Conservation (phyloP, 64 coral and sea anemone species). For the Montipora foliosa region DNA sequence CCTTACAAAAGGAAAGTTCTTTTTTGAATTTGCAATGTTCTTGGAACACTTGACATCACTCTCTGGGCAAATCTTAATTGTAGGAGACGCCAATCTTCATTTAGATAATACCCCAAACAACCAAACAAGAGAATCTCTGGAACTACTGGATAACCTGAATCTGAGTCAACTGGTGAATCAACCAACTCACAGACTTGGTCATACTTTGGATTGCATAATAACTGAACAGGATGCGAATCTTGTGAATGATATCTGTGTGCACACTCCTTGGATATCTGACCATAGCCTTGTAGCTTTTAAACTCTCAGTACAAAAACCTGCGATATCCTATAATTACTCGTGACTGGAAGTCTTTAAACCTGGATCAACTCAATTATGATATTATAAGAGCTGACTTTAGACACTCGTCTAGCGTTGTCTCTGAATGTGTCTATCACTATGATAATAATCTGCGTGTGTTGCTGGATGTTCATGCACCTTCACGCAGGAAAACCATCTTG, state of each 20-base stretch:
- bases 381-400: slow-evolving; percentile 11
- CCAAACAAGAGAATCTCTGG: background rate
- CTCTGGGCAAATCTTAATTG: too few species aligned
- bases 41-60: too few species aligned
- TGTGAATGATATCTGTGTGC: slow-evolving; percentile 4
- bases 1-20: too few species aligned
- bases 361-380: slow-evolving; percentile 19
- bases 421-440: slow-evolving; percentile 25
- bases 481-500: background rate
- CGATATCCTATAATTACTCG: slow-evolving; percentile 23
- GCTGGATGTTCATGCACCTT: too few species aligned
- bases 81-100: too few species aligned
- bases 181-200: slow-evolving; percentile 25
- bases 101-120: too few species aligned
- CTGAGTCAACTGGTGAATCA: slow-evolving; percentile 10
- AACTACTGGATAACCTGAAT: slow-evolving; percentile 12
- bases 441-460: background rate
- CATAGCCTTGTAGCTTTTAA: slow-evolving; percentile 35
- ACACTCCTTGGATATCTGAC: slow-evolving; percentile 50
- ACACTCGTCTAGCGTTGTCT: slow-evolving; percentile 5
- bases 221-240: slow-evolving; percentile 27
- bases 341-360: slow-evolving; percentile 30
- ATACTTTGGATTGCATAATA: slow-evolving; percentile 49
- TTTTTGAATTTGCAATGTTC: too few species aligned
- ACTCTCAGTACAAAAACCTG: slow-evolving; percentile 11